Evolutionary conservation across 2,113 vertebrate genomes (phyloP).

Genomic region (Brienomyrus longianalis): DNA sequence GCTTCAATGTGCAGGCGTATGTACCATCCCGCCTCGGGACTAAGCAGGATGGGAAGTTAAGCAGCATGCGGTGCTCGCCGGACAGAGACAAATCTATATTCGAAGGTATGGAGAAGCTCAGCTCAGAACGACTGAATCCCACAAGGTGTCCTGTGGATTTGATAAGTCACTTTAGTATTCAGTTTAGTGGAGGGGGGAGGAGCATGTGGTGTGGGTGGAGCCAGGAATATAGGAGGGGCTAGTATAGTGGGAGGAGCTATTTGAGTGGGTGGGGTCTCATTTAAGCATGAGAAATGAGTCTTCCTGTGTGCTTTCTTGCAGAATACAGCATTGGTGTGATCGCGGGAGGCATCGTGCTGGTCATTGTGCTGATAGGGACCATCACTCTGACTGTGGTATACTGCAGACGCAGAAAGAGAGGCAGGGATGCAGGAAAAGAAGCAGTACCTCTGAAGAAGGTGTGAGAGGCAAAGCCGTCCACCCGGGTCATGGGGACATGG

Average conservation of each 20-base stretch:
- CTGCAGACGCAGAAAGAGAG: constrained; percentile 53
- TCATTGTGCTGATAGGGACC: constrained; percentile 51
- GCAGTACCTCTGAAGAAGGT: constrained; percentile 41
- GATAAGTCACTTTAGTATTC: background rate
- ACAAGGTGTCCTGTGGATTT: background rate
- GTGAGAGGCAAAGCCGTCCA: constrained; percentile 26
- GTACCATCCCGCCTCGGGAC: constrained; percentile 50
- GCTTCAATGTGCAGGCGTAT: constrained; percentile 70
- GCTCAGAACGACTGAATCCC: background rate
- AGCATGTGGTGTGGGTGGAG: background rate
- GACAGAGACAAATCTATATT: constrained; percentile 18
- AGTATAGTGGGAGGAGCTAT: background rate
- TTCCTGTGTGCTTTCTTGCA: constrained; percentile 23
- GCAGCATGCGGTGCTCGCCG: constrained; percentile 53
- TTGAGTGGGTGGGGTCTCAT: background rate
- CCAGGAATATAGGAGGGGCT: background rate
- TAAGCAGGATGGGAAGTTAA: constrained; percentile 62
- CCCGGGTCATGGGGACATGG: background rate
- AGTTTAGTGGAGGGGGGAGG: background rate
- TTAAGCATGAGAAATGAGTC: background rate
- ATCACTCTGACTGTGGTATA: constrained; percentile 54
- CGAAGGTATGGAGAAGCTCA: constrained; percentile 22
- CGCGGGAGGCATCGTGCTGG: constrained; percentile 45
- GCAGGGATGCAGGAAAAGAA: constrained; percentile 40
- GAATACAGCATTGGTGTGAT: constrained; percentile 63